phyloP scores from a whole-genome alignment of 2,888 invertebrate genomes.

The Agonopterix arenella region DNA sequence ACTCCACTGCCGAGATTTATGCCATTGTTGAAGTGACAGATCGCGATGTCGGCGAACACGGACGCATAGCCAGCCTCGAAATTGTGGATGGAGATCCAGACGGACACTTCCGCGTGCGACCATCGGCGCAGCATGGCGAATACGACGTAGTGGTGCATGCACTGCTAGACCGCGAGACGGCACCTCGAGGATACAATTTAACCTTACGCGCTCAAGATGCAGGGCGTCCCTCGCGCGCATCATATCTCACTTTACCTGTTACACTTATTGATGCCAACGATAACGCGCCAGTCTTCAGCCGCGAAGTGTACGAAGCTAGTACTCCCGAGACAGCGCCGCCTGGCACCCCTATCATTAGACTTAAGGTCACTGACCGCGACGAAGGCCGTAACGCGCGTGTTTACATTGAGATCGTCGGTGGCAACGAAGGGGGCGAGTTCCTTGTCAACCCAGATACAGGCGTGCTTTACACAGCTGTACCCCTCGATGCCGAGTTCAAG shows the following conservation, averaged over 20 bases:
- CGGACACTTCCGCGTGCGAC: constrained; percentile 87
- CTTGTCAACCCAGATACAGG: constrained; percentile 91
- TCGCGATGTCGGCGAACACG: constrained; percentile 89
- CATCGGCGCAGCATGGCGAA: constrained; percentile 80
- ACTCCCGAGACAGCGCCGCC: constrained; percentile 93
- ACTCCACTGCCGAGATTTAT: constrained; percentile 89
- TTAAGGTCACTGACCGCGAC: constrained; percentile 92
- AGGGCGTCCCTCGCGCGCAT: constrained; percentile 86
- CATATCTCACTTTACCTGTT: constrained; percentile 89
- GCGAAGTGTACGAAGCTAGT: constrained; percentile 90
- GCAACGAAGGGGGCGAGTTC: constrained; percentile 94
- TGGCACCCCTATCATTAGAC: constrained; percentile 90
- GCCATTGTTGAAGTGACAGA: constrained; percentile 92
- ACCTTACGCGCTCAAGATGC: constrained; percentile 90
- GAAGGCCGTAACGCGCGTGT: constrained; percentile 90
- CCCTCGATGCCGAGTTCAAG: constrained; percentile 90
- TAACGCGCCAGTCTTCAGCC: constrained; percentile 91
- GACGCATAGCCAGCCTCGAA: constrained; percentile 87
- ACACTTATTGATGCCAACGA: constrained; percentile 89
- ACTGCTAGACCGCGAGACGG: constrained; percentile 85
- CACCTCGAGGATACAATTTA: constrained; percentile 90
- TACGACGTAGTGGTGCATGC: constrained; percentile 88
- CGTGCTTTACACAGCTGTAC: constrained; percentile 89
- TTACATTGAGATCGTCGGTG: constrained; percentile 91
- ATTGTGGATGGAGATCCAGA: constrained; percentile 94